These are phyloP conservation scores for Carollia perspicillata DNA, from an alignment of 2,113 vertebrate species.

Conservation along the genomic window DNA sequence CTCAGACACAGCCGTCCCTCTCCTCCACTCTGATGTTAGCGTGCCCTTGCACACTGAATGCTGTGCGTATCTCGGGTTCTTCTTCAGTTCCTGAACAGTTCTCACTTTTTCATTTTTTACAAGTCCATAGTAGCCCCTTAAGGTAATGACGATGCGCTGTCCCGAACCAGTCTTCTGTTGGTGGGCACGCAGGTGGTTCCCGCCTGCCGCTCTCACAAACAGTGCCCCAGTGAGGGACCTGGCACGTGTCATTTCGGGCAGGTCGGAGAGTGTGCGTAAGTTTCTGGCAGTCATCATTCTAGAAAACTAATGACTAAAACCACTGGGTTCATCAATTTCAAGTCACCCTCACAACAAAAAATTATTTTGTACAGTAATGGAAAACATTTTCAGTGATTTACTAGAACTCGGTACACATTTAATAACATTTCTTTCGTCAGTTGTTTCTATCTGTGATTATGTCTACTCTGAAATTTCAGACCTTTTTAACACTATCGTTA, in stretches of 20 bases:
- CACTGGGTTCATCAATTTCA: not conserved
- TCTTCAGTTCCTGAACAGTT: not conserved
- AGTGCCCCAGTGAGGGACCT: not conserved
- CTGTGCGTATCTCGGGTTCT: not conserved
- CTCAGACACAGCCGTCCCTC: not conserved
- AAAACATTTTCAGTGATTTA: not conserved
- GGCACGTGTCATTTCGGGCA: not conserved
- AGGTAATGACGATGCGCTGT: not conserved
- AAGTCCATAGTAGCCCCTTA: not conserved
- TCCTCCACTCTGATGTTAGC: not conserved
- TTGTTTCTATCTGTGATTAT: not conserved
- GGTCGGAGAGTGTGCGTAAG: not conserved
- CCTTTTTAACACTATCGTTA: constrained; percentile 96
- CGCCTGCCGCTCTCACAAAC: not conserved
- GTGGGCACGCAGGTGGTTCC: not conserved
- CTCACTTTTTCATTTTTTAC: not conserved
- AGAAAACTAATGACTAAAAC: not conserved
- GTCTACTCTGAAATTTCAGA: constrained; percentile 84
- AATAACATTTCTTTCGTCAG: not conserved
- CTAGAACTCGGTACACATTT: not conserved
- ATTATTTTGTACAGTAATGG: not conserved
- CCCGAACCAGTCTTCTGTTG: not conserved
- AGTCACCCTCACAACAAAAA: not conserved
- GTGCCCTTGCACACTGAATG: not conserved
- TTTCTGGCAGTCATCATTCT: not conserved